These are phyloP conservation scores for Coenonympha glycerion DNA, from an alignment of 2,888 invertebrate species.

Conservation along the genomic window DNA sequence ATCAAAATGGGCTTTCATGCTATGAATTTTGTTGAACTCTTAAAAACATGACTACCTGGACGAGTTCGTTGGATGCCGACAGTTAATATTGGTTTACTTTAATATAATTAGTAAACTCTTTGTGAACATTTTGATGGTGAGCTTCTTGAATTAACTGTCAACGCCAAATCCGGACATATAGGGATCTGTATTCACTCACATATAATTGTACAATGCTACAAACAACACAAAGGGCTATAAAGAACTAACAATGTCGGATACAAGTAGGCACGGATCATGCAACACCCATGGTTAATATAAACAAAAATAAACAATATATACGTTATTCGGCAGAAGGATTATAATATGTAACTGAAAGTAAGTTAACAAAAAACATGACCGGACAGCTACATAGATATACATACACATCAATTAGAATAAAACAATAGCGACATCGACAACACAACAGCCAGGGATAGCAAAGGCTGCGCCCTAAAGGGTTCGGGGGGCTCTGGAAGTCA, in stretches of 20 bases:
- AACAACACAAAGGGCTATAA: constrained; percentile 73
- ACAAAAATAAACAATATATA: constrained; percentile 23
- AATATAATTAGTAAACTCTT: constrained; percentile 1
- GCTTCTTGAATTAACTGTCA: constrained; percentile 59
- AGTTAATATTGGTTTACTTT: constrained; percentile 47
- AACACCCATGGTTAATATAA: constrained; percentile 67
- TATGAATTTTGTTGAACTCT: constrained; percentile 40
- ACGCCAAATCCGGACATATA: constrained; percentile 54
- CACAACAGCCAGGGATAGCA: constrained; percentile 75
- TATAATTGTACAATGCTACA: constrained; percentile 64
- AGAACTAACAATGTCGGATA: constrained; percentile 69
- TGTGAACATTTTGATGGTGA: background rate
- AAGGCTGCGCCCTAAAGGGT: constrained; percentile 72
- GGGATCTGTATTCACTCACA: constrained; percentile 50
- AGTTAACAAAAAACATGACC: constrained; percentile 43
- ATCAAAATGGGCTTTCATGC: constrained; percentile 65
- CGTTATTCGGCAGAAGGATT: constrained; percentile 38
- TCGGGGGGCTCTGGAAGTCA: constrained; percentile 64
- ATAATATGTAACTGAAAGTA: constrained; percentile 38
- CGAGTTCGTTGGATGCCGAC: constrained; percentile 56
- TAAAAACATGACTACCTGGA: constrained; percentile 53
- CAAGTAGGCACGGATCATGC: constrained; percentile 74
- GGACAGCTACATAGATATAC: constrained; percentile 65
- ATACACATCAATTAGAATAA: constrained; percentile 63
- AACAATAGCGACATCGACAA: constrained; percentile 71